Evolutionary conservation across 2,888 invertebrate genomes (phyloP).

Genomic region (Laspeyria flexula): DNA sequence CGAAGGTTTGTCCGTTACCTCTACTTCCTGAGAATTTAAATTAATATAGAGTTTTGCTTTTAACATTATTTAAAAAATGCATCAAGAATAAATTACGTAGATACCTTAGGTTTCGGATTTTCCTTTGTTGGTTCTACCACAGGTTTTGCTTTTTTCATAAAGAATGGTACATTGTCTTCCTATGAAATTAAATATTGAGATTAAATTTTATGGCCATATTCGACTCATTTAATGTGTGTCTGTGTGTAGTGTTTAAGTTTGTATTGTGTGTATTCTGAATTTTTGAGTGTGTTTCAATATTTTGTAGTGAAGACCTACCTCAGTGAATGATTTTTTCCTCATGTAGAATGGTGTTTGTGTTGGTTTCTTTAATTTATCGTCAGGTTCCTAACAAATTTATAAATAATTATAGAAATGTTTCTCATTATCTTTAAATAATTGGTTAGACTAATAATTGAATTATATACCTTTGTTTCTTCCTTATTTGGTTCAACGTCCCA

Average conservation of each 20-base stretch:
- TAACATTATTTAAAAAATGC: background rate
- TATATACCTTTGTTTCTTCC: conserved; percentile 19
- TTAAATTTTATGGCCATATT: too few relatives aligned
- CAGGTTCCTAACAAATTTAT: conserved; percentile 48
- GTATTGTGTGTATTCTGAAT: conserved; percentile 9
- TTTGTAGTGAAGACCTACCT: conserved; percentile 48
- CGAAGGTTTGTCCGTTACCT: conserved; percentile 3
- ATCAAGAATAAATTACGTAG: background rate
- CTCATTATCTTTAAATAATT: background rate
- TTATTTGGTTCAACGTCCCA: conserved; percentile 19
- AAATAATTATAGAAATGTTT: conserved; percentile 1
- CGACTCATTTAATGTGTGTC: too few relatives aligned
- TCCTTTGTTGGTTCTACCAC: conserved; percentile 14
- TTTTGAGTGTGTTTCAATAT: conserved; percentile 3
- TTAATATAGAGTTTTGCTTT: too few relatives aligned
- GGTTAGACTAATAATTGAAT: too few relatives aligned
- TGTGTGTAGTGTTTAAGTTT: too few relatives aligned
- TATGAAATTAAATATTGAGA: conserved; percentile 9
- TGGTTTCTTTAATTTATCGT: conserved; percentile 49
- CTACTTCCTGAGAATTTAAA: conserved; percentile 34
- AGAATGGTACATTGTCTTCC: conserved; percentile 21
- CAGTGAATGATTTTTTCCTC: conserved; percentile 55
- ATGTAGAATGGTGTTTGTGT: conserved; percentile 54
- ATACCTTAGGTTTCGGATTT: conserved; percentile 14
- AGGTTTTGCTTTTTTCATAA: conserved; percentile 7